Evolutionary conservation across 2,888 invertebrate genomes (phyloP), one percentile per base, ranked within the genome.

Genomic region (Pachydiplax longipennis): DNA sequence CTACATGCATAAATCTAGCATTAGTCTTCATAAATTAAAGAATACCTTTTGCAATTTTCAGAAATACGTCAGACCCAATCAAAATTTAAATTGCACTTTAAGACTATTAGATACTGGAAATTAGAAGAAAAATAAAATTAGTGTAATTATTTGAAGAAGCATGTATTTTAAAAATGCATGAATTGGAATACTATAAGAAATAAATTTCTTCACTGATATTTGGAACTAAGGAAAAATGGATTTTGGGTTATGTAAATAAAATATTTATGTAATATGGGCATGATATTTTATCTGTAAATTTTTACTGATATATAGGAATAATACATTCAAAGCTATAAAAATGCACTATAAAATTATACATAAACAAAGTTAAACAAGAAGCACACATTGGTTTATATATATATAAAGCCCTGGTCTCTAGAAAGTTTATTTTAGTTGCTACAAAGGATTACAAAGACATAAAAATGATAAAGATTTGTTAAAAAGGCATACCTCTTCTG

Each of bases 111-210:
- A 18, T 61, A 37, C 40, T 87, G 53, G 48, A 15, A 53, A 53
- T 53, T 18, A 53, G 18, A 53, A 53, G 44, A 44, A 44, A 44
- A 44, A 44, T 44, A 44, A 53, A 18, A 53, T 53, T 18, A 5
- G 53, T 53, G 53, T 53, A 18, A 53, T 18, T 53, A 53, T 53
- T 53, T 53, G 12, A 37, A 58, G 31, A n/a, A 87, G 87, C 87
- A 87, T 87, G 87, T 37, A 61, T 37, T 87, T 87, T 3, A 87
- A 2, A 61, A 37, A 22, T 87, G 87, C 87, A 87, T 87, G 87
- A 81, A 12, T 37, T 22, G 15, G 35, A 87, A 58, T 37, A n/a
- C 58, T 35, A 22, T 22, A 48, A 87, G 15, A 87, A 87, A 65
- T 37, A 22, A 0, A 25, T 22, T 61, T 61, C 10, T 61, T n/a